Conservation (phyloP, 1,140 invertebrate species). For the Ips nitidus region DNA sequence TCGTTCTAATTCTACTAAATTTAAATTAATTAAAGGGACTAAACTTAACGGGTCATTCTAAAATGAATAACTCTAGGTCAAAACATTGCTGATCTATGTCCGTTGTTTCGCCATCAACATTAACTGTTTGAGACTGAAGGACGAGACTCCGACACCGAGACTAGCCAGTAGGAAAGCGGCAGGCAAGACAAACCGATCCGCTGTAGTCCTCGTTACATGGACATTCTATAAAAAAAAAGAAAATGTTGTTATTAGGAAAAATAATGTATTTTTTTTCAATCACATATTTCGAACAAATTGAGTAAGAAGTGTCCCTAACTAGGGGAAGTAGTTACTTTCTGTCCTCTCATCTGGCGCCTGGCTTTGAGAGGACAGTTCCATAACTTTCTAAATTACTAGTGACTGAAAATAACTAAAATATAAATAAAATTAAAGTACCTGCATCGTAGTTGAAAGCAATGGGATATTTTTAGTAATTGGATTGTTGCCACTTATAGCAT, state of each 20-base stretch:
- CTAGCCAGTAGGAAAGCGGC: constrained; percentile 51
- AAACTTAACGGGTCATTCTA: not conserved
- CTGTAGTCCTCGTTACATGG: constrained; percentile 32
- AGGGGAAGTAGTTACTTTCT: too few species aligned
- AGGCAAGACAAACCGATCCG: constrained; percentile 48
- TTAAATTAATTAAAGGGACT: not conserved
- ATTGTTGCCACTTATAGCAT: too few species aligned
- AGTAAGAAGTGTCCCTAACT: too few species aligned
- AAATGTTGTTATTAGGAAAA: not conserved
- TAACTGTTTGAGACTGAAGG: constrained; percentile 52
- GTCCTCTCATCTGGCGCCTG: too few species aligned
- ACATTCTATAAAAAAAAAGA: constrained; percentile 43
- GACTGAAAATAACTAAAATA: too few species aligned
- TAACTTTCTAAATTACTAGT: too few species aligned
- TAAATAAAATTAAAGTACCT: too few species aligned
- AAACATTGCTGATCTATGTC: constrained; percentile 1
- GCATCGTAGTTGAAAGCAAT: too few species aligned
- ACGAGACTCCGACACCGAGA: constrained; percentile 51
- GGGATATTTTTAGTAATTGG: too few species aligned
- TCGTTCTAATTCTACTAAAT: not conserved
- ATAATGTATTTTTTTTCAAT: too few species aligned
- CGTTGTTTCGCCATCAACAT: constrained; percentile 24
- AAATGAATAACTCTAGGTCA: constrained; percentile 2
- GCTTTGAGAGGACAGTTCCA: too few species aligned
- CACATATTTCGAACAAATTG: too few species aligned